Evolutionary conservation across 2,888 invertebrate genomes (phyloP).

Genomic region (Carpatolechia fugitivella): DNA sequence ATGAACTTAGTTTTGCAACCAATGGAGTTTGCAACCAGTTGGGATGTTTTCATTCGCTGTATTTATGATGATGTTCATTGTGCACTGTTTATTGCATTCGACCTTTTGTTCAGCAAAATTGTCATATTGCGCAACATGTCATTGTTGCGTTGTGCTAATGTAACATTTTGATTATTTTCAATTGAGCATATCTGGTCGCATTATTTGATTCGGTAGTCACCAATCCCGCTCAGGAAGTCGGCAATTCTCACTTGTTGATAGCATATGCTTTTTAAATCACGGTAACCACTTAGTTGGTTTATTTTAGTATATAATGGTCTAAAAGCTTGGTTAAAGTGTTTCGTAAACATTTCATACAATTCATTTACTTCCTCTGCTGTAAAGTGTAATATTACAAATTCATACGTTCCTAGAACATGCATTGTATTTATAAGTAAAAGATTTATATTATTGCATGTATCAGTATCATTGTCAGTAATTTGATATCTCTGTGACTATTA

Average conservation of each 20-base stretch:
- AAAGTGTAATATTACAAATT: no score
- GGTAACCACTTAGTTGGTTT: not conserved
- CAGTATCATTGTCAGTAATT: no score
- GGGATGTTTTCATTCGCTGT: constrained; percentile 50
- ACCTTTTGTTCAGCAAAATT: constrained; percentile 64
- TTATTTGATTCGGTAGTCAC: constrained; percentile 1
- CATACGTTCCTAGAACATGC: no score
- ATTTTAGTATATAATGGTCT: not conserved
- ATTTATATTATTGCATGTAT: no score
- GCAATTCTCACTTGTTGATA: constrained; percentile 3
- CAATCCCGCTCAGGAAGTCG: not conserved
- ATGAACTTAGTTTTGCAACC: constrained; percentile 16
- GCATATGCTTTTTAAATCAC: not conserved
- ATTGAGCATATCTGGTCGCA: constrained; percentile 4
- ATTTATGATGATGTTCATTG: constrained; percentile 62
- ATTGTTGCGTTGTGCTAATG: constrained; percentile 42
- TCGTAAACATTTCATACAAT: no score
- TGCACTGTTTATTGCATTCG: constrained; percentile 44
- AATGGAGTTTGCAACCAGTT: constrained; percentile 53
- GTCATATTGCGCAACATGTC: constrained; percentile 51
- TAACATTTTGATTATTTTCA: constrained; percentile 32
- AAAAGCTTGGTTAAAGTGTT: no score
- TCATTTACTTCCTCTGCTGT: no score
- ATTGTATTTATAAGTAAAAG: no score
- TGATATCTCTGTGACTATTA: not conserved